Percentiles rank a stretch among this genome's conserved stretches.
These are phyloP conservation scores for Lasioglossum lativentre DNA, from an alignment of 2,888 invertebrate genomes.

Conservation along the genomic window DNA sequence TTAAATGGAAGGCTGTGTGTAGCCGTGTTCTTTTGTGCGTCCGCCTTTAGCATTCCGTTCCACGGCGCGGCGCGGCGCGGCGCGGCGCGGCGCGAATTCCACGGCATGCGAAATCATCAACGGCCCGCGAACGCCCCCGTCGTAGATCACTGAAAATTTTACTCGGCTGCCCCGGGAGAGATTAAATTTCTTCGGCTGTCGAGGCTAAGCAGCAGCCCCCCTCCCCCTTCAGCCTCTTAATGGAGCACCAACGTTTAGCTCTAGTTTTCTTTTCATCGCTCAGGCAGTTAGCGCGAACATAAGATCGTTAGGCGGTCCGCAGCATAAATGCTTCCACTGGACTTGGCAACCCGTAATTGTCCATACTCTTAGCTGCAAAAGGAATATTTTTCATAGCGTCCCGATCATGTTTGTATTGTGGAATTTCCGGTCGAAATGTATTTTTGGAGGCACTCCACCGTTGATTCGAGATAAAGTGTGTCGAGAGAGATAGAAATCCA, in stretches of 20 bases:
- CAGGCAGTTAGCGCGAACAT: slow-evolving; percentile 14
- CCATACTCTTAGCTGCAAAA: not conserved
- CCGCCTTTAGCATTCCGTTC: slow-evolving; percentile 21
- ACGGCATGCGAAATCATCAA: slow-evolving; percentile 41
- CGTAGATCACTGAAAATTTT: slow-evolving; percentile 50
- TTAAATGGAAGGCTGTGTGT: slow-evolving; percentile 42
- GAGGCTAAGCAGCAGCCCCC: slow-evolving; percentile 14
- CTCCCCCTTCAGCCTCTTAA: slow-evolving; percentile 6
- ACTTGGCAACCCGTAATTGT: not conserved
- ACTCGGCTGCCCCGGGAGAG: slow-evolving; percentile 32
- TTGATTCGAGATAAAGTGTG: slow-evolving; percentile 56
- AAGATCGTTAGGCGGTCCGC: slow-evolving; percentile 18
- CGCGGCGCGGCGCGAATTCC: too few relatives aligned
- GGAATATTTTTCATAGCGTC: too few relatives aligned
- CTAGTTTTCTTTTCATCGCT: slow-evolving; percentile 35
- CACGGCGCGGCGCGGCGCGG: too few relatives aligned
- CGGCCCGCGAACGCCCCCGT: slow-evolving; percentile 25
- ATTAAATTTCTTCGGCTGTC: slow-evolving; percentile 49
- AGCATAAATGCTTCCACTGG: not conserved
- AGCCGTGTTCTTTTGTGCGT: slow-evolving; percentile 32
- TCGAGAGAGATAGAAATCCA: slow-evolving; percentile 62
- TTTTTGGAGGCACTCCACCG: too few relatives aligned
- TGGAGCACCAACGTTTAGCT: slow-evolving; percentile 16
- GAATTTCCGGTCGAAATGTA: not conserved
- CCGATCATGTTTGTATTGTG: not conserved